phyloP scores from a whole-genome alignment of 2,888 invertebrate species.

The Pandemis corylana region DNA sequence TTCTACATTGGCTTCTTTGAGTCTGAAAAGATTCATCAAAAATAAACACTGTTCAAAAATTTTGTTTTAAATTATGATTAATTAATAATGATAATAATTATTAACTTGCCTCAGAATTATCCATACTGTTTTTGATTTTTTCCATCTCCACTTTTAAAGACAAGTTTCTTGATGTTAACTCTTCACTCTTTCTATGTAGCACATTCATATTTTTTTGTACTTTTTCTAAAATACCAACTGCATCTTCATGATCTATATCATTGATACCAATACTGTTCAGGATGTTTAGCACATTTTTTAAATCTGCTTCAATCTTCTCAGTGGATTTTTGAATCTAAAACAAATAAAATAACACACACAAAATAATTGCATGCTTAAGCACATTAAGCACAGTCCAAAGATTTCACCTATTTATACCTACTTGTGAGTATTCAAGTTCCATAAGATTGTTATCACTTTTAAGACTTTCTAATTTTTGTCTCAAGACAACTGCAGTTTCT shows the following conservation, averaged over 20 bases:
- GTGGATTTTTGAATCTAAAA: conserved; percentile 68
- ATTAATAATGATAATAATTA: background rate
- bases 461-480: conserved; percentile 72
- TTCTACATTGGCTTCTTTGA: conserved; percentile 69
- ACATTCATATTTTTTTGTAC: conserved; percentile 66
- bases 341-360: background rate
- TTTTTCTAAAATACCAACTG: conserved; percentile 65
- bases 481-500: conserved; percentile 69
- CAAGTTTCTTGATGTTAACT: conserved; percentile 71
- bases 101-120: conserved; percentile 60
- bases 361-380: too few relatives aligned
- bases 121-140: conserved; percentile 60
- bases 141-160: conserved; percentile 72
- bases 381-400: too few relatives aligned
- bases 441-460: conserved; percentile 75
- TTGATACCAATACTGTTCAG: conserved; percentile 68
- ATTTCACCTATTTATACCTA: conserved; percentile 55
- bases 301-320: conserved; percentile 80
- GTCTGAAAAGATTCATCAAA: conserved; percentile 57
- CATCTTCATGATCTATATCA: conserved; percentile 59
- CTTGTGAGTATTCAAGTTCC: conserved; percentile 76
- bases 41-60: background rate
- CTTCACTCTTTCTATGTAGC: conserved; percentile 72
- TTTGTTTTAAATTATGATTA: background rate
- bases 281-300: conserved; percentile 71